Evolutionary conservation across 2,888 invertebrate genomes (phyloP).

Genomic region (Oegoconia quadripuncta): DNA sequence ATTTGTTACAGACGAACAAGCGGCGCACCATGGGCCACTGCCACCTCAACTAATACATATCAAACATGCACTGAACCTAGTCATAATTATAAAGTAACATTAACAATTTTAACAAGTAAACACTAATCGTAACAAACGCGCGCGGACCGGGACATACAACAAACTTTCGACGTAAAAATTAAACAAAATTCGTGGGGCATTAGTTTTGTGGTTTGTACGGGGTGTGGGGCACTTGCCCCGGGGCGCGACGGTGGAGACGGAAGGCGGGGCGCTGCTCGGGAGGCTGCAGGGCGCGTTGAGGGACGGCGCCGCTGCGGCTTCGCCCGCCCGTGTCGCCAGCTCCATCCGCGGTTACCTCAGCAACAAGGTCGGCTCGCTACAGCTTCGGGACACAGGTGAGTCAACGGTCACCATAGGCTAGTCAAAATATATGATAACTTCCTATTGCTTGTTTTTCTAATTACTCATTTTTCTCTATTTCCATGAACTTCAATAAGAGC

Average conservation of each 20-base stretch:
- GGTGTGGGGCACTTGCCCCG: conserved; percentile 3
- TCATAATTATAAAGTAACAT: conserved; percentile 4
- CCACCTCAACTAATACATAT: conserved; percentile 60
- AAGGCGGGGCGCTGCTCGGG: conserved; percentile 79
- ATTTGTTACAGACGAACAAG: conserved; percentile 54
- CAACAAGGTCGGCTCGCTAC: conserved; percentile 82
- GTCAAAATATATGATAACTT: too few species aligned
- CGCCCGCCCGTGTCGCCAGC: conserved; percentile 84
- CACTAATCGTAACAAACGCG: too few species aligned
- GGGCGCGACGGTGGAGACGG: conserved; percentile 65
- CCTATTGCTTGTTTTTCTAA: too few species aligned
- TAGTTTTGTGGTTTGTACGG: conserved; percentile 1
- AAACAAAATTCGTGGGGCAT: too few species aligned
- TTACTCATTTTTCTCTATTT: too few species aligned
- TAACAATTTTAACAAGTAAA: too few species aligned
- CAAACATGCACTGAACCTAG: conserved; percentile 64
- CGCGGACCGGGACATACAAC: too few species aligned
- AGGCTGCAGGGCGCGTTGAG: conserved; percentile 83
- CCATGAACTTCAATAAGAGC: too few species aligned
- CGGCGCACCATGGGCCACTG: conserved; percentile 59
- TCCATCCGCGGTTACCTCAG: conserved; percentile 86
- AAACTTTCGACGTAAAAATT: too few species aligned
- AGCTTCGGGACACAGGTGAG: conserved; percentile 86
- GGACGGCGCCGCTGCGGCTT: conserved; percentile 83
- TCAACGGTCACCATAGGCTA: too few species aligned